phyloP scores from a whole-genome alignment of 92 coral and sea anemone species.

The Zoanthus sansibaricus region DNA sequence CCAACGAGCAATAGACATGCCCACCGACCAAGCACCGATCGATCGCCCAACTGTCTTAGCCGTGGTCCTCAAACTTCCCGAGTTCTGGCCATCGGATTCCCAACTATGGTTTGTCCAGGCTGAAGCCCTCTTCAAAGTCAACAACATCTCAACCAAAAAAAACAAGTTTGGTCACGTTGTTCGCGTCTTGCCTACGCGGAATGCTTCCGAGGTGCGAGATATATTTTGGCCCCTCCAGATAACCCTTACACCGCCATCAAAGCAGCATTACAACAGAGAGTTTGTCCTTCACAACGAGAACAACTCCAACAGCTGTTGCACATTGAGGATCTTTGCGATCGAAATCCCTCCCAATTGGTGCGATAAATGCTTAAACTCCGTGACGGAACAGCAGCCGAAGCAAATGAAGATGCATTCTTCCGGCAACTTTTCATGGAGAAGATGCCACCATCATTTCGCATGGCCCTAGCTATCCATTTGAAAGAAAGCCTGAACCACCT shows the following conservation, averaged over 20 bases:
- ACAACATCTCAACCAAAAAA: constrained; percentile 51
- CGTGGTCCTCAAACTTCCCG: constrained; percentile 10
- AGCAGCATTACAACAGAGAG: constrained; percentile 34
- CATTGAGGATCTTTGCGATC: constrained; percentile 64
- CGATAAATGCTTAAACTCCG: constrained; percentile 8
- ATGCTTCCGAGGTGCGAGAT: constrained; percentile 66
- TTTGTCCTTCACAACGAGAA: constrained; percentile 53
- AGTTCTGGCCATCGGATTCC: constrained; percentile 43
- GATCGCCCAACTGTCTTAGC: constrained; percentile 7
- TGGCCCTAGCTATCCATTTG: constrained; percentile 50
- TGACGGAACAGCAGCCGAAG: constrained; percentile 14
- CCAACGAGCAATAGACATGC: constrained; percentile 9
- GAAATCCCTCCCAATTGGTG: constrained; percentile 45
- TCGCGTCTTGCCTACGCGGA: constrained; percentile 54
- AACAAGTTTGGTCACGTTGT: constrained; percentile 66
- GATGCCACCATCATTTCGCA: constrained; percentile 57
- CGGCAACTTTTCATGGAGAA: constrained; percentile 25
- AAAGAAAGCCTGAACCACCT: constrained; percentile 36
- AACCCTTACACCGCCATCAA: constrained; percentile 26
- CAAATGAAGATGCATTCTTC: not conserved
- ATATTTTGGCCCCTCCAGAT: constrained; percentile 55
- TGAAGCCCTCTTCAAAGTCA: constrained; percentile 53
- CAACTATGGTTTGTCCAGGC: constrained; percentile 27
- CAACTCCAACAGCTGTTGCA: constrained; percentile 61
- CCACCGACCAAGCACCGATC: constrained; percentile 27